Percentiles rank a stretch among this genome's conserved stretches.
Conservation (phyloP, 2,113 vertebrate genomes). For the Gavia stellata region DNA sequence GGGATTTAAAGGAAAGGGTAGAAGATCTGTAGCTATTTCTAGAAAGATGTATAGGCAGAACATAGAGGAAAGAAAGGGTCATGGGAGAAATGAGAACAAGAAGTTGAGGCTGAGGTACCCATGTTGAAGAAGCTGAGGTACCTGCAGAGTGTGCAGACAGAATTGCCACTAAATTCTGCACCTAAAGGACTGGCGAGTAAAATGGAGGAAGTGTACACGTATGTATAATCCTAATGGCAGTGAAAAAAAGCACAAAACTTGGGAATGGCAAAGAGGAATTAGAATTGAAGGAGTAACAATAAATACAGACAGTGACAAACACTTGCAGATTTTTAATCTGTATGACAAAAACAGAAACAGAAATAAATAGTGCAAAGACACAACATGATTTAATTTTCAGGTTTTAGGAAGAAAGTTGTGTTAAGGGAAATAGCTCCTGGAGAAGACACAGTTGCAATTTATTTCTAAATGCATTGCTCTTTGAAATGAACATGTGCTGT, state of each 20-base stretch:
- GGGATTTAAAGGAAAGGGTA: background rate
- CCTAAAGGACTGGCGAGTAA: background rate
- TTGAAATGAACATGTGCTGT: background rate
- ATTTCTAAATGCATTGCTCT: background rate
- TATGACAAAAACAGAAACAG: background rate
- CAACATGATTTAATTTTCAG: background rate
- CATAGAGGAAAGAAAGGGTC: background rate
- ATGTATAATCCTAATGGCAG: background rate
- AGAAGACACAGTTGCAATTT: background rate
- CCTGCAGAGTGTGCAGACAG: background rate
- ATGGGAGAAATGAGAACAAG: background rate
- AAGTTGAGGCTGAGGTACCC: background rate
- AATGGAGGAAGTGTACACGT: accelerated
- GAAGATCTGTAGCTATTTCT: background rate
- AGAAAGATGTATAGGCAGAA: background rate
- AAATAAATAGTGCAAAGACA: background rate
- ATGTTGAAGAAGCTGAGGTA: background rate
- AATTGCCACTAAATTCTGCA: background rate
- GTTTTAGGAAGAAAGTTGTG: background rate
- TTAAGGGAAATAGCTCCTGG: background rate
- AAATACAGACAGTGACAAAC: background rate
- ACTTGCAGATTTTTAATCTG: background rate
- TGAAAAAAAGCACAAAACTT: background rate
- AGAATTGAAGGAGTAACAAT: background rate
- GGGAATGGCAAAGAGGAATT: background rate